Base-by-base conservation (phyloP, 2,797 vertebrate genomes). In the Rhinatrema bivittatum region DNA sequence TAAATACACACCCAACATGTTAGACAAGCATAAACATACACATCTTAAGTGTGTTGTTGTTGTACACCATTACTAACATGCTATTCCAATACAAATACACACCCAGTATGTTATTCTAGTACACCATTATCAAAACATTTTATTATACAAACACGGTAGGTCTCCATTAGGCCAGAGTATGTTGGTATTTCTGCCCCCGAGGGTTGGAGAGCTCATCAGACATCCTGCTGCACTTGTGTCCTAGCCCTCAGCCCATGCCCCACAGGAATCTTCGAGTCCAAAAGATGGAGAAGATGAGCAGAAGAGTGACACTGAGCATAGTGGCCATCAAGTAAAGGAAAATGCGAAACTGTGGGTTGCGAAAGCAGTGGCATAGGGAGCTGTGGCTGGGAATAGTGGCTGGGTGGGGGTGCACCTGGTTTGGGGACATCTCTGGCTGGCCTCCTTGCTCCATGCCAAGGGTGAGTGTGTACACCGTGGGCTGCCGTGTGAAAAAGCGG, bases 201-300 rank as follows among this genome's bases (percentile, higher is more conserved):
- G n/a, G n/a, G n/a, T n/a, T n/a, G n/a, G n/a, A n/a, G n/a, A n/a
- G n/a, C n/a, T n/a, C n/a, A n/a, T n/a, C n/a, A n/a, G n/a, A n/a
- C n/a, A n/a, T n/a, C n/a, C n/a, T n/a, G n/a, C n/a, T n/a, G n/a
- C n/a, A n/a, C n/a, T n/a, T n/a, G n/a, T n/a, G n/a, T n/a, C n/a
- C n/a, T n/a, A n/a, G n/a, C n/a, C n/a, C n/a, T n/a, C n/a, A 78
- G 4, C 64, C 61, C 20, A 38, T 6, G 0, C 65, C 62, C 54
- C 62, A 60, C 5, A 78, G 23, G 23, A 72, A 46, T 36, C 66
- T 57, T 19, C 60, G 70, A 15, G 65, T 70, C 71, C 78, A 76
- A 19, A 72, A 74, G 38, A 76, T 38, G 21, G 63, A 71, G 40
- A 79, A 50, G 13, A 81, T 49, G 12, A 78, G 66, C 15, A 79